phyloP scores from a whole-genome alignment of 2,797 vertebrate genomes.

The Amniataba percoides region DNA sequence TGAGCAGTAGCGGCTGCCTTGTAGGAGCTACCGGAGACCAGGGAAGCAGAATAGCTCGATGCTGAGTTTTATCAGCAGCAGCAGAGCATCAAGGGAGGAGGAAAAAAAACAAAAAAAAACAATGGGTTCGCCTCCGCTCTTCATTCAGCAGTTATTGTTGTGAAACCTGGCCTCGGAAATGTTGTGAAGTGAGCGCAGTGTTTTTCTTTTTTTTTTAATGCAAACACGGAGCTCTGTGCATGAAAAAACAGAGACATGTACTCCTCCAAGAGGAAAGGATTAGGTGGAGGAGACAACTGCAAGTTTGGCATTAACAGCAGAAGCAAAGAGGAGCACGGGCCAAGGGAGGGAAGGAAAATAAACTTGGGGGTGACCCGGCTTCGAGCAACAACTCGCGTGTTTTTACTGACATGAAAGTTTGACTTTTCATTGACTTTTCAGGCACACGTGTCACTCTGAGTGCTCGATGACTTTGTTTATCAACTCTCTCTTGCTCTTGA shows the following conservation, averaged over 20 bases:
- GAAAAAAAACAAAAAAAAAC: too few relatives aligned
- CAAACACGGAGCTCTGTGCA: conserved; percentile 22
- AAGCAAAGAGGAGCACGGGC: background rate
- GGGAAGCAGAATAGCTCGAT: conserved; percentile 19
- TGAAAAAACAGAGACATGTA: conserved; percentile 4
- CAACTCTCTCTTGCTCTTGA: too few relatives aligned
- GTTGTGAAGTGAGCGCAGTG: conserved; percentile 21
- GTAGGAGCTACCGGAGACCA: background rate
- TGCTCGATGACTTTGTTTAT: background rate
- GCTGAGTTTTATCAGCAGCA: conserved; percentile 39
- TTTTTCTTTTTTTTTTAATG: too few relatives aligned
- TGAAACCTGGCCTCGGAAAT: background rate
- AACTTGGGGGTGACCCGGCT: conserved; percentile 12
- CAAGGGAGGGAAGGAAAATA: conserved; percentile 3
- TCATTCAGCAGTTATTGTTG: conserved; percentile 11
- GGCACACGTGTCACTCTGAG: background rate
- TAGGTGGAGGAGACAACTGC: conserved; percentile 6
- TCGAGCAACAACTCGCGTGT: conserved; percentile 7
- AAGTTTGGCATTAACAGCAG: conserved; percentile 2
- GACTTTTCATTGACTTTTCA: conserved; percentile 5
- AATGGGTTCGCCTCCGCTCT: background rate
- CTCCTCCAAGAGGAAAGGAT: conserved; percentile 20
- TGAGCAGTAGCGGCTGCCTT: conserved; percentile 14
- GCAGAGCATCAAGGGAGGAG: conserved; percentile 19
- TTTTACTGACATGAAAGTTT: conserved; percentile 5